Evolutionary conservation across 2,113 vertebrate species (phyloP).

Genomic region (Paramisgurnus dabryanus): DNA sequence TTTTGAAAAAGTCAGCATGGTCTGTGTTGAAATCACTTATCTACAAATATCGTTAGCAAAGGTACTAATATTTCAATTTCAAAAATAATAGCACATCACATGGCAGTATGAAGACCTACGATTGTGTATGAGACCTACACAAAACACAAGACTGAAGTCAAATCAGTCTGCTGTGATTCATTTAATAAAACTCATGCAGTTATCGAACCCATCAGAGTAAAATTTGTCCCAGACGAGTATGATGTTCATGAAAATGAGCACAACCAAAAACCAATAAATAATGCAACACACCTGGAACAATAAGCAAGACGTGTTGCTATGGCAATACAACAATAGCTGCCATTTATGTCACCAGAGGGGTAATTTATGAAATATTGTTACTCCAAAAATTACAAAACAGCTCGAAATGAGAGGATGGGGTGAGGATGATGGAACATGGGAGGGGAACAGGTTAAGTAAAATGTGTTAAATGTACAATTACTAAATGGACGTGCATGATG

Average conservation of each 20-base stretch:
- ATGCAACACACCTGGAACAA: conserved; percentile 27
- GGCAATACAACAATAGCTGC: conserved; percentile 34
- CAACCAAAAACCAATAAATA: conserved; percentile 10
- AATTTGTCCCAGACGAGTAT: not conserved
- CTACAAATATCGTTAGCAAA: not conserved
- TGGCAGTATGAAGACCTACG: not conserved
- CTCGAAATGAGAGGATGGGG: not conserved
- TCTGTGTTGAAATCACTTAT: not conserved
- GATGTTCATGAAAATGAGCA: conserved; percentile 36
- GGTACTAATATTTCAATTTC: not conserved
- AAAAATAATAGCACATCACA: not conserved
- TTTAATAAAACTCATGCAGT: not conserved
- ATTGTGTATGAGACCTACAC: too few relatives aligned
- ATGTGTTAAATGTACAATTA: not conserved
- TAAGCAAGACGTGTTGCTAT: conserved; percentile 15
- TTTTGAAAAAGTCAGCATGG: not conserved
- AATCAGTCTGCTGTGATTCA: conserved; percentile 23
- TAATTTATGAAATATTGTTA: conserved; percentile 31
- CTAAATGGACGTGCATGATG: not conserved
- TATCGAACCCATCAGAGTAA: conserved; percentile 14
- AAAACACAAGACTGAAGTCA: conserved; percentile 1
- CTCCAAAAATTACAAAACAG: not conserved
- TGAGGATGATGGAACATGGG: not conserved
- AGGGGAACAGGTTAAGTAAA: not conserved
- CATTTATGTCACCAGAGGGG: conserved; percentile 22